Conservation (phyloP, 2,113 vertebrate species). For the Centropus bengalensis region DNA sequence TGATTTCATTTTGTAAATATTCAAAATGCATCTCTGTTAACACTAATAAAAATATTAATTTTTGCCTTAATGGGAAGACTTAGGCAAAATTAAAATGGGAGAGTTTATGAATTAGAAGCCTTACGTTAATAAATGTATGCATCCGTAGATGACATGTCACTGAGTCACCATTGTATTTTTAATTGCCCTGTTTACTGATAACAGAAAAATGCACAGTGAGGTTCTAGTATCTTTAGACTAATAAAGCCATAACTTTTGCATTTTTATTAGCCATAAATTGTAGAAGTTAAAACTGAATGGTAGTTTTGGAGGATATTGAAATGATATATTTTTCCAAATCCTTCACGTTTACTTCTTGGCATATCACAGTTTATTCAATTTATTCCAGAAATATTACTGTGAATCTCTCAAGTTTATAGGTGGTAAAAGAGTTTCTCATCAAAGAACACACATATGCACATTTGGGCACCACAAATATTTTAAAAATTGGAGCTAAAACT, state of each 20-base stretch:
- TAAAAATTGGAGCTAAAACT: background rate
- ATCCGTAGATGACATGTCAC: background rate
- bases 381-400: background rate
- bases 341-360: background rate
- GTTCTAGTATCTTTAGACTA: background rate
- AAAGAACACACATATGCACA: background rate
- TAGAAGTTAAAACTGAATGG: background rate
- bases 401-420: background rate
- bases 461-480: background rate
- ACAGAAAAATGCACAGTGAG: background rate
- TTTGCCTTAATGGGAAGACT: background rate
- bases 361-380: background rate
- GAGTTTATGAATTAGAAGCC: background rate
- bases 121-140: background rate
- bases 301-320: background rate
- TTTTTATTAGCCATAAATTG: background rate
- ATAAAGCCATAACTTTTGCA: background rate
- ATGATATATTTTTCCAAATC: background rate
- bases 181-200: background rate
- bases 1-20: constrained; percentile 6
- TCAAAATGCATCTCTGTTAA: background rate
- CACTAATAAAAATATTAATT: background rate
- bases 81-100: background rate
- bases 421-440: background rate
- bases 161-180: background rate